Conservation (phyloP, 1,140 invertebrate species). For the Andricus grossulariae region DNA sequence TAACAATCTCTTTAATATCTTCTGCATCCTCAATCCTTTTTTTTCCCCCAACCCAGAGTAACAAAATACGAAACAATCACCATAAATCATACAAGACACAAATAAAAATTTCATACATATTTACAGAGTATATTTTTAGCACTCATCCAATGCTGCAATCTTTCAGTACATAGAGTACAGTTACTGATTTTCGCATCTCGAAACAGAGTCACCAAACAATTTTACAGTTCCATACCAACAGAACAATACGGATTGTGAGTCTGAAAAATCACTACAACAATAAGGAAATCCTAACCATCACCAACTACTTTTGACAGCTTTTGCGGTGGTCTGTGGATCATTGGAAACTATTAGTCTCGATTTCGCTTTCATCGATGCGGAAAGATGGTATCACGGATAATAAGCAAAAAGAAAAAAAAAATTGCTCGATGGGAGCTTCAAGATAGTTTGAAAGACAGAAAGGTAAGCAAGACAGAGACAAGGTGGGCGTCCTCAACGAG, state of each 20-base stretch:
- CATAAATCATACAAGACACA: constrained; percentile 14
- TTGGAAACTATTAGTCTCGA: background rate
- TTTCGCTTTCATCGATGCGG: constrained; percentile 22
- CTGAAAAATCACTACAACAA: no score
- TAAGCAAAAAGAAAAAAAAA: constrained; percentile 37
- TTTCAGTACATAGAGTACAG: background rate
- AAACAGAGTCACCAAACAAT: background rate
- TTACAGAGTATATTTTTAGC: constrained; percentile 17
- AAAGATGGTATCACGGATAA: constrained; percentile 6
- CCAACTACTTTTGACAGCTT: no score
- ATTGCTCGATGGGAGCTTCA: constrained; percentile 33
- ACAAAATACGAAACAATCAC: constrained; percentile 3
- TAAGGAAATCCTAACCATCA: no score
- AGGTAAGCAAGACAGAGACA: constrained; percentile 30
- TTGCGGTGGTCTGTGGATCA: constrained; percentile 41
- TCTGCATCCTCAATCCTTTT: background rate
- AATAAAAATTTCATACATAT: constrained; percentile 30
- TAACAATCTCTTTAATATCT: background rate
- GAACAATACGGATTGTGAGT: no score
- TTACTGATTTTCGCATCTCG: constrained; percentile 6
- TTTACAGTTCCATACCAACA: background rate
- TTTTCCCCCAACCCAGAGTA: background rate
- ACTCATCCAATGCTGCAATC: constrained; percentile 15
- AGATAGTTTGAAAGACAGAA: constrained; percentile 29
- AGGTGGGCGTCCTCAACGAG: constrained; percentile 31